A percentile compares a stretch with the other conserved stretches of the same genome.
Evolutionary conservation across 2,888 invertebrate genomes (phyloP).

Genomic region (Drymonia ruficornis): DNA sequence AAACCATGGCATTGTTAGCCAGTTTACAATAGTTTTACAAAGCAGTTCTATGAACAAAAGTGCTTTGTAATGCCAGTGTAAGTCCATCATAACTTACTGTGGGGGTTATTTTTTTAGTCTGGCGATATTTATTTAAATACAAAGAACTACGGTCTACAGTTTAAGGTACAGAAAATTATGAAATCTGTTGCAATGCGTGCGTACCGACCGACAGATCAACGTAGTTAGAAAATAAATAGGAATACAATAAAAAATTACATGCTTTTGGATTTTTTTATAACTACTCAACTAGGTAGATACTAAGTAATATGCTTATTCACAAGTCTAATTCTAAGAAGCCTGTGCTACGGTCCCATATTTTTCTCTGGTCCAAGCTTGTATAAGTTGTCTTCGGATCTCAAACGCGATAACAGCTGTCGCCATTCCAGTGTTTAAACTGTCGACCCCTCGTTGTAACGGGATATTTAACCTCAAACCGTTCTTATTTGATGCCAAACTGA

Average conservation of each 20-base stretch:
- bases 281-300: slow-evolving; percentile 1
- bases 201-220: no score
- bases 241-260: neutral
- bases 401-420: slow-evolving; percentile 93
- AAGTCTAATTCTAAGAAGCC: slow-evolving; percentile 33
- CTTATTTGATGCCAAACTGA: slow-evolving; percentile 82
- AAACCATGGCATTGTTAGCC: no score
- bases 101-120: no score
- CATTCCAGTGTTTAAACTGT: slow-evolving; percentile 94
- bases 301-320: neutral
- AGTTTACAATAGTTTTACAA: no score
- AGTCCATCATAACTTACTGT: no score
- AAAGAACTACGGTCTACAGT: no score
- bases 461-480: slow-evolving; percentile 90
- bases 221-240: neutral
- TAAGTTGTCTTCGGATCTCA: slow-evolving; percentile 90
- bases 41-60: no score
- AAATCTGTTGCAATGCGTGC: no score
- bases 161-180: no score
- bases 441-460: slow-evolving; percentile 90
- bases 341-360: slow-evolving; percentile 48
- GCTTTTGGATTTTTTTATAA: neutral
- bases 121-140: no score
- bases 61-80: no score
- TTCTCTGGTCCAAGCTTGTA: slow-evolving; percentile 59